Evolutionary conservation across 2,888 invertebrate genomes (phyloP), one percentile per base, ranked within the genome.

Genomic region (Atherix ibis): DNA sequence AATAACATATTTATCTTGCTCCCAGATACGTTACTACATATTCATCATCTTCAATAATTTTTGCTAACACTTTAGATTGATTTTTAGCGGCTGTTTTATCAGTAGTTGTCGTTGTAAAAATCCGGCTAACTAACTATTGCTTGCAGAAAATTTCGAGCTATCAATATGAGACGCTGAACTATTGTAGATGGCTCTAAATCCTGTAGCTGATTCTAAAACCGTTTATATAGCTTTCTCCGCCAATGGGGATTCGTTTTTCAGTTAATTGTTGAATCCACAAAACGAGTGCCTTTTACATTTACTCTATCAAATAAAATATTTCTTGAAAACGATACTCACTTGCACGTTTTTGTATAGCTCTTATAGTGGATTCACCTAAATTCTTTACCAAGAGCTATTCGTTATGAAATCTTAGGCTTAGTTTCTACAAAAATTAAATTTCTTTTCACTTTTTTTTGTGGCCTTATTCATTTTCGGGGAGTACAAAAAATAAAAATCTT

Each of bases 11-110:
- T n/a, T n/a, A n/a, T n/a, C n/a, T 40, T 36, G 47, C 45, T n/a
- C 24, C 50, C 50, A 40, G 46, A 44, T 19, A 46, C 47, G 37
- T 48, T 51, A 28, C 42, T 42, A 37, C 51, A 46, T 48, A 49
- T 25, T 38, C 44, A 35, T 43, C 43, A 18, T 43, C 43, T 29
- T 40, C 37, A 37, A 49, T 48, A 30, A 46, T 42, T 44, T 46
- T 41, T 13, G 30, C 32, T 35, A 45, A 30, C 36, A 39, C 40
- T 40, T 28, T 12, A 15, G 36, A 35, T 35, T 36, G 43, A 35
- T 43, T 33, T 35, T 40, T 39, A 15, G 44, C 38, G 27, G 40
- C 41, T 22, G 16, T 18, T 31, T 38, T 31, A 45, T 46, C 41
- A 22, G 36, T 44, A 31, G 41, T 44, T 24, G 44, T 18, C 44